These are phyloP conservation scores for Norana najaformis DNA, from an alignment of 2,888 invertebrate species.

Conservation along the genomic window DNA sequence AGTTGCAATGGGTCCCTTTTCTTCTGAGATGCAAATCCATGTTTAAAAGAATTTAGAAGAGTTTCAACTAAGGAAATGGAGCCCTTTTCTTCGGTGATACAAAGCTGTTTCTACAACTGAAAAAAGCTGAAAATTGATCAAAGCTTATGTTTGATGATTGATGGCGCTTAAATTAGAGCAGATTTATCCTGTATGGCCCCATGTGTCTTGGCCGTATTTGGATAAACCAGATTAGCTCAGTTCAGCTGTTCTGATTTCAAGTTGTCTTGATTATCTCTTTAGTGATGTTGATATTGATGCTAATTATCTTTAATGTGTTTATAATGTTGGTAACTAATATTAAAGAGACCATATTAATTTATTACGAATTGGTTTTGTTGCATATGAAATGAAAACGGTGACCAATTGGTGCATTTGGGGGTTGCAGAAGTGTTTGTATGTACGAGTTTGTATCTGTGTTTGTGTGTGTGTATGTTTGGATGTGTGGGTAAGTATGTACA, in stretches of 20 bases:
- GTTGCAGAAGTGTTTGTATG: not conserved
- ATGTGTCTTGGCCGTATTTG: not conserved
- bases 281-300: conserved; percentile 3
- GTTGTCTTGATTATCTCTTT: conserved; percentile 8
- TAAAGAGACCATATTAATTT: not conserved
- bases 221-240: not conserved
- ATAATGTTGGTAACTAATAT: conserved; percentile 13
- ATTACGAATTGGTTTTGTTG: conserved; percentile 4
- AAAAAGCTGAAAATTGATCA: not conserved
- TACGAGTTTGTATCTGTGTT: not conserved
- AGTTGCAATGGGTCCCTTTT: not conserved
- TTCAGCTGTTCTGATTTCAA: not conserved
- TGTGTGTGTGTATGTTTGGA: too few species aligned
- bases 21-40: not conserved
- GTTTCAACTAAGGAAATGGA: too few species aligned
- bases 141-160: not conserved
- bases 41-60: too few species aligned
- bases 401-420: not conserved
- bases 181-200: not conserved
- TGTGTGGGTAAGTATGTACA: too few species aligned
- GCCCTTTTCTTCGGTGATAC: not conserved
- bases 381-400: not conserved
- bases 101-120: too few species aligned
- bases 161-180: not conserved
- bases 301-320: conserved; percentile 13